These are phyloP conservation scores for Petaurus breviceps DNA, from an alignment of 2,113 vertebrate genomes.

Conservation along the genomic window DNA sequence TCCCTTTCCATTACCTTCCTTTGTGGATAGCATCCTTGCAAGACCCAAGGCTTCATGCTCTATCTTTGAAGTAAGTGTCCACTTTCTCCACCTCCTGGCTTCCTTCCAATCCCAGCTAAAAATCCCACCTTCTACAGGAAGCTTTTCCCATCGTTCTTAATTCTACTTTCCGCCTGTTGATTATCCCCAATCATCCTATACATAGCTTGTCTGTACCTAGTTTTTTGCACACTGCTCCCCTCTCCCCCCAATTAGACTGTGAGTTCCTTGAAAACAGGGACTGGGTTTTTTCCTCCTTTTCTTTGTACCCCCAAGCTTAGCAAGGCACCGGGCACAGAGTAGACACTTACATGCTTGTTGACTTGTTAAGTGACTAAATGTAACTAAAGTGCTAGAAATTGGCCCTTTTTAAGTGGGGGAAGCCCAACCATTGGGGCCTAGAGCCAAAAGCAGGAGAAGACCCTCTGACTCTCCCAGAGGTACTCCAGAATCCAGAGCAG, in stretches of 20 bases:
- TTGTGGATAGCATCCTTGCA: background rate
- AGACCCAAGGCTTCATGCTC: background rate
- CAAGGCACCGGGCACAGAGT: background rate
- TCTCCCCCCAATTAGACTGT: background rate
- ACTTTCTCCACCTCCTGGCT: background rate
- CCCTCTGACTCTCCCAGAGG: background rate
- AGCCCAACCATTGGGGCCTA: background rate
- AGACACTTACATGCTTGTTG: background rate
- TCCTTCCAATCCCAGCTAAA: background rate
- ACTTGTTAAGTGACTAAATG: background rate
- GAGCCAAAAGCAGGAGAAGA: background rate
- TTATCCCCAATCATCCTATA: background rate
- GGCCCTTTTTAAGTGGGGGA: background rate
- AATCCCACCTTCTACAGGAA: background rate
- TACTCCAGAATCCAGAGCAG: background rate
- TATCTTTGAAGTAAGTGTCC: too few relatives aligned
- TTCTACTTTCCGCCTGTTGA: background rate
- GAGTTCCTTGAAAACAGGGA: background rate
- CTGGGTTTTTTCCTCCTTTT: background rate
- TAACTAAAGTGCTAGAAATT: background rate
- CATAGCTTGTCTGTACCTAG: too few relatives aligned
- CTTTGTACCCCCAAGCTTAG: background rate
- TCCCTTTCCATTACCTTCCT: background rate
- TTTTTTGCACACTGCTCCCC: background rate
- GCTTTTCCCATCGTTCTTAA: background rate